Evolutionary conservation across 2,113 vertebrate species (phyloP), one percentile per base, ranked within the genome.

Genomic region (Dicrurus megarhynchus): DNA sequence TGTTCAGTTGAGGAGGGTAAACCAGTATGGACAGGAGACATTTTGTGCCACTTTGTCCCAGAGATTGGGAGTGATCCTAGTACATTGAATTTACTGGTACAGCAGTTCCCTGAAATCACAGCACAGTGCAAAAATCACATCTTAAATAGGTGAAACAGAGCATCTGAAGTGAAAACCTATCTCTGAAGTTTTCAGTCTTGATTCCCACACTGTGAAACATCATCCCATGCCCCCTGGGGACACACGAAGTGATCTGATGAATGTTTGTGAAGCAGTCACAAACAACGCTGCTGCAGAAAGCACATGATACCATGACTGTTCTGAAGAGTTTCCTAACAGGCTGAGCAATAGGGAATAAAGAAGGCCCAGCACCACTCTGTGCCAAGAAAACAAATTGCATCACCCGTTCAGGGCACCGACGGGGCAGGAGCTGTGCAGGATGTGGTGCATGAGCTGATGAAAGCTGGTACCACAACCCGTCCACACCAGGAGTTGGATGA

Each of bases 381-480:
- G 52, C 46, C 3, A 2, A 84, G 60, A 92, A 89, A 84, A 89
- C 47, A 64, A 91, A 84, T 56, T 55, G 41, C 87, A 64, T 81
- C 53, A 57, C 11, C 39, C 1, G 0, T 20, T 55, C 16, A 42
- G 60, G 44, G 75, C 7, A 3, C 6, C 0, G 1, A 35, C 10
- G 0, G 63, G 52, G 50, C 60, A 74, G 76, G 55, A 76, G 46
- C 41, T 33, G 70, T 1, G 12, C 44, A 67, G 75, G 79, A 67
- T 33, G 59, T 42, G 60, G 56, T 26, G 37, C 52, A 5, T 0
- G 20, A 84, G 56, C 27, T 2, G 16, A 46, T 70, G 79, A 84
- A 77, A 86, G 64, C 30, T 71, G 69, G 61, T 67, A n/a, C 73
- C 69, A 27, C 79, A 74, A 41, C 33, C 4, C 0, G 0, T 46